phyloP scores from a whole-genome alignment of 2,888 invertebrate genomes.

The Phymatocera aterrima region DNA sequence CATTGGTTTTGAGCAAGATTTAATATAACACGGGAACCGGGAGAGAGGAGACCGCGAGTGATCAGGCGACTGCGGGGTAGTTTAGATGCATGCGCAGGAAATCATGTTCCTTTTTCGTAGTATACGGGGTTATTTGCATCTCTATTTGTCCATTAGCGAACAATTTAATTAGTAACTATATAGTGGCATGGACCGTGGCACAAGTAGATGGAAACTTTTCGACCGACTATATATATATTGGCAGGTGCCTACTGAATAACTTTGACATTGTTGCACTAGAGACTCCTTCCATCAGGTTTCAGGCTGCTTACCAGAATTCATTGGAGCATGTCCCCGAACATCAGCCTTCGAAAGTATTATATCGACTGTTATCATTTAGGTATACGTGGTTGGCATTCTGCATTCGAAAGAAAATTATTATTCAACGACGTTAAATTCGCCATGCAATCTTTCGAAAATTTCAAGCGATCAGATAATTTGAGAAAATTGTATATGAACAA shows the following conservation, averaged over 20 bases:
- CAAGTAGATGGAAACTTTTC: background rate
- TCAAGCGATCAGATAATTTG: too few relatives aligned
- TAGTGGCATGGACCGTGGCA: background rate
- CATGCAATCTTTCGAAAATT: too few relatives aligned
- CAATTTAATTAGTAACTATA: slow-evolving; percentile 30
- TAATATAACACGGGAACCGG: background rate
- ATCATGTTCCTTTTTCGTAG: background rate
- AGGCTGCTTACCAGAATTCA: background rate
- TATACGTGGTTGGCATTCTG: too few relatives aligned
- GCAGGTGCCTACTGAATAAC: background rate
- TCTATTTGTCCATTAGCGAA: slow-evolving; percentile 16
- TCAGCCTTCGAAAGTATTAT: too few relatives aligned
- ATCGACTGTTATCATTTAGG: too few relatives aligned
- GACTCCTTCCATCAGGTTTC: background rate
- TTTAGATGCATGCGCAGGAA: background rate
- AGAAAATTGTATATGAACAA: too few relatives aligned
- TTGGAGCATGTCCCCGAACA: background rate
- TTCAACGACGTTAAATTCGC: too few relatives aligned
- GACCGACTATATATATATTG: background rate
- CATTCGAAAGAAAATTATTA: too few relatives aligned
- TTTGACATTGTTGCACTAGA: background rate
- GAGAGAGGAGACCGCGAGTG: background rate
- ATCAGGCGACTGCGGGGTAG: background rate
- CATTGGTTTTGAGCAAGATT: background rate
- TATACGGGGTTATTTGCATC: slow-evolving; percentile 5